Percentiles rank a stretch among this genome's conserved stretches.
Evolutionary conservation across 2,797 vertebrate genomes (phyloP).

Genomic region (Acanthornis magna): DNA sequence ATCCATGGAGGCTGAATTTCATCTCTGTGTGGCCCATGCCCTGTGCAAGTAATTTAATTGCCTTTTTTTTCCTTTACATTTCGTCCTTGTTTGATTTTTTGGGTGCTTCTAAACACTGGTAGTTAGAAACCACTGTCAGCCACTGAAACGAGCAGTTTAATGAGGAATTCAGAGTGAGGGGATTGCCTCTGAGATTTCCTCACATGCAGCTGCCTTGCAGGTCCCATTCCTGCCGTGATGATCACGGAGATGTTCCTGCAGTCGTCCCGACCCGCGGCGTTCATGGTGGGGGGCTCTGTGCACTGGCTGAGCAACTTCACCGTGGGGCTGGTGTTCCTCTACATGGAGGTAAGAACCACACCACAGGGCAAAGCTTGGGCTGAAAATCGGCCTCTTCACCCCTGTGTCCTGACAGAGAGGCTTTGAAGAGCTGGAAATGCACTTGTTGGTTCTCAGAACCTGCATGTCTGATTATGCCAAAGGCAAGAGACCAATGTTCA

Average conservation of each 20-base stretch:
- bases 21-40: neutral
- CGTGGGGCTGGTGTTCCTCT: constrained; percentile 90
- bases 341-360: constrained; percentile 81
- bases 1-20: neutral
- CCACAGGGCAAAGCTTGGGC: neutral
- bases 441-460: neutral
- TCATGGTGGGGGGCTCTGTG: constrained; percentile 91
- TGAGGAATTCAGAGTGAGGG: neutral
- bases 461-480: neutral
- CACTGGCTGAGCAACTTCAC: constrained; percentile 94
- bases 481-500: neutral
- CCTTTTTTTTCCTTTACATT: neutral
- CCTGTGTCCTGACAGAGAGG: neutral
- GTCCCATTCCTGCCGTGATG: constrained; percentile 87
- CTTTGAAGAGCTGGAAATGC: neutral
- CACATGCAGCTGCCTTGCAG: constrained; percentile 56
- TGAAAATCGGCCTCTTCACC: neutral
- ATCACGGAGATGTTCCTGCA: constrained; percentile 95
- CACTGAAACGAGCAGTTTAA: neutral
- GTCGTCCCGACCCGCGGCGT: constrained; percentile 87
- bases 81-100: neutral
- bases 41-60: neutral
- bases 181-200: neutral
- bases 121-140: neutral
- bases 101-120: neutral